Evolutionary conservation across 2,888 invertebrate species (phyloP), one percentile per base, ranked within the genome.

Genomic region (Acanthosepion pharaonis): DNA sequence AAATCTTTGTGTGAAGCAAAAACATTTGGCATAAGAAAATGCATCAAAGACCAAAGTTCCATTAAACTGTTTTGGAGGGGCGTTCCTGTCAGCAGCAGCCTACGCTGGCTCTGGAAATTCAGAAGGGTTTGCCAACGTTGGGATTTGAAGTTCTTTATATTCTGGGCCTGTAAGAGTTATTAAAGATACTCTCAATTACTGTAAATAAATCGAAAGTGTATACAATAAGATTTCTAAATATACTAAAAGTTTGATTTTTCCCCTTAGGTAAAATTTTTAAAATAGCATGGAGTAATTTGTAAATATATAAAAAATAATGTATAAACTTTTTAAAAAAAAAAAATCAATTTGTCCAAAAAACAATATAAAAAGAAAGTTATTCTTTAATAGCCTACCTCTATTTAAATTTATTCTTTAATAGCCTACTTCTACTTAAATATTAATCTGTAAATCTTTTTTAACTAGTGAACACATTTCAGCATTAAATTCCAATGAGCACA

Each of bases 91-190:
- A 98, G 97, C 64, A 98, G 97, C 53, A 98, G 97, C 42, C 98
- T 97, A 97, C 99, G 99, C 98, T 99, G 99, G 51, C 99, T 99
- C 96, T 99, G 98, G 98, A 99, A 99, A 97, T 99, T 99, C 95
- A 99, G 98, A 96, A 99, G 98, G 97, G 99, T 98, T 98, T 99
- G 99, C 99, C 99, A 99, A 95, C 99, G 98, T 97, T 99, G 99
- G 48, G 99, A 99, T 97, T 99, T 99, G 97, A 99, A 99, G 98
- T 99, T 99, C 98, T 99, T 99, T 95, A 99, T 99, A 97, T 99
- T 99, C 97, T 99, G 99, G 91, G 99, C 99, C 98, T 99, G 95
- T 0, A 96, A 96, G 93, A 78, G n/a, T 78, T 11, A 78, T 8
- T 9, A 78, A 33, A 78, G n/a, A 78, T 33, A 78, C 33, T 78